Percentiles rank a stretch among this genome's conserved stretches.
Conservation (phyloP, 2,888 invertebrate species). For the Gandaritis pyraliata region DNA sequence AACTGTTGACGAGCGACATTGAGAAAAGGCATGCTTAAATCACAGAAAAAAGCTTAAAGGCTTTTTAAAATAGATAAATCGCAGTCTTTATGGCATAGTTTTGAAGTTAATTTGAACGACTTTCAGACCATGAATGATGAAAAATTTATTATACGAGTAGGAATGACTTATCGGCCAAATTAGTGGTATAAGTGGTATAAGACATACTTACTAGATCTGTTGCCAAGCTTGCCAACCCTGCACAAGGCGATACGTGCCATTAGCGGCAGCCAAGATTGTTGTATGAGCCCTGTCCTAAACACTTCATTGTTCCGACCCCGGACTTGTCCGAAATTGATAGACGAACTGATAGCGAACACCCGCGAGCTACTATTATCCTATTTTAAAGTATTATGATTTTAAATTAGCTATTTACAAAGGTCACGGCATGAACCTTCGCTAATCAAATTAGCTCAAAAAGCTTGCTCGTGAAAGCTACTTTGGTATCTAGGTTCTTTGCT, state of each 20-base stretch:
- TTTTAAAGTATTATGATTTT: constrained; percentile 15
- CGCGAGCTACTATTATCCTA: constrained; percentile 30
- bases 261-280: constrained; percentile 68
- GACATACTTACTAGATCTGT: not conserved
- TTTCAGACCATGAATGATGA: too few relatives aligned
- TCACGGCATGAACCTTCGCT: constrained; percentile 1
- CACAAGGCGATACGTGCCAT: constrained; percentile 66
- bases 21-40: too few relatives aligned
- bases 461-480: not conserved
- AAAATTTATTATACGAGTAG: too few relatives aligned
- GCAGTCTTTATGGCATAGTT: too few relatives aligned
- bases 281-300: constrained; percentile 61
- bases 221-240: constrained; percentile 46
- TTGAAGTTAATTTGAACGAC: too few relatives aligned
- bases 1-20: too few relatives aligned
- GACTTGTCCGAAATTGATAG: constrained; percentile 64
- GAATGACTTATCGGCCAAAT: too few relatives aligned
- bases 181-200: too few relatives aligned
- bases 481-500: not conserved
- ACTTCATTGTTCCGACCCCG: constrained; percentile 65
- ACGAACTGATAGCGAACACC: constrained; percentile 51
- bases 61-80: too few relatives aligned
- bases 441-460: not conserved
- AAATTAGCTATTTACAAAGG: constrained; percentile 6
- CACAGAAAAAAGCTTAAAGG: too few relatives aligned